Conservation (phyloP, 1,140 invertebrate genomes). For the Eulimnadia texana region DNA sequence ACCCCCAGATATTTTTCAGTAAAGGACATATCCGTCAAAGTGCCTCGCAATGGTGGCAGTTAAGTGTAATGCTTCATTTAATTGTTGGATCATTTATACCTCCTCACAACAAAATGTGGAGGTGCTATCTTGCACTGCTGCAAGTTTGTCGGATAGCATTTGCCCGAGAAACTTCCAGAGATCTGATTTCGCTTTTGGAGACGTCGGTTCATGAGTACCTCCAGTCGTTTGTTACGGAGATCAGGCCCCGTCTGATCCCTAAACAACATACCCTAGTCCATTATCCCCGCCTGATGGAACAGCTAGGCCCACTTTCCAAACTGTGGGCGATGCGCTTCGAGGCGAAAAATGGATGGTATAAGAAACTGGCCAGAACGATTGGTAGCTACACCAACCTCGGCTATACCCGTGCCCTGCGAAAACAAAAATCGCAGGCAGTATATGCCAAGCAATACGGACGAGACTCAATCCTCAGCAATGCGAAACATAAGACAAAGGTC, state of each 20-base stretch:
- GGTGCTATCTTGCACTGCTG: slow-evolving; percentile 1
- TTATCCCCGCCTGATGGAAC: slow-evolving; percentile 4
- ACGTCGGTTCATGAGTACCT: slow-evolving; percentile 8
- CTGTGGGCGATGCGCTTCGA: slow-evolving; percentile 16
- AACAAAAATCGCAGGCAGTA: slow-evolving; percentile 6
- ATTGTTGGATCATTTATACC: slow-evolving; percentile 4
- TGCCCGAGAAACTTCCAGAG: not conserved
- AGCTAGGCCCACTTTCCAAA: slow-evolving; percentile 9
- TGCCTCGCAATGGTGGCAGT: slow-evolving; percentile 11
- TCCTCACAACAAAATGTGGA: not conserved
- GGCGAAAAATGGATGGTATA: slow-evolving; percentile 12
- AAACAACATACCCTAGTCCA: slow-evolving; percentile 14
- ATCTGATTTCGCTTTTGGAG: slow-evolving; percentile 9
- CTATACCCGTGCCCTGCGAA: slow-evolving; percentile 5
- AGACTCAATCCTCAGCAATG: not conserved
- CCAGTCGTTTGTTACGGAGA: not conserved
- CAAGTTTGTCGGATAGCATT: slow-evolving; percentile 12
- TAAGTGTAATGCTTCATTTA: slow-evolving; percentile 12
- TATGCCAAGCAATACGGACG: not conserved
- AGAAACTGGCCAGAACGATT: slow-evolving; percentile 8
- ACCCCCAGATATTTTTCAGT: not conserved
- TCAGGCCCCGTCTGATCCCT: not conserved
- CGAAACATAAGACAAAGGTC: not conserved
- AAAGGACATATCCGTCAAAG: slow-evolving; percentile 9
- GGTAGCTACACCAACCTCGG: slow-evolving; percentile 12